Percentiles rank a stretch among this genome's conserved stretches.
Evolutionary conservation across 1,140 invertebrate genomes (phyloP).

Genomic region (Drosophila lacteicornis): DNA sequence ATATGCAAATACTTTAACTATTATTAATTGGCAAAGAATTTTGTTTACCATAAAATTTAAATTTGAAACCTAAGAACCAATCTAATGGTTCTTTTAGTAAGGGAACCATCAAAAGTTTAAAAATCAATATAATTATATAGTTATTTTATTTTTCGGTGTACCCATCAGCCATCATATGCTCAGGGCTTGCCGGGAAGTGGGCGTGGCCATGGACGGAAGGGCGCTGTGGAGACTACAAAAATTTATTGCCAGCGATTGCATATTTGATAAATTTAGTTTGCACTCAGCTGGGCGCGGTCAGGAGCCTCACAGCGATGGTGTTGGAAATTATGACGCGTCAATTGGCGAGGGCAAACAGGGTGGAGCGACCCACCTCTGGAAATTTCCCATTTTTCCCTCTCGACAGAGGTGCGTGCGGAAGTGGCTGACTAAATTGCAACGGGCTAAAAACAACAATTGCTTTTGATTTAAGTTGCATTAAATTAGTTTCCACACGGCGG

Average conservation of each 20-base stretch:
- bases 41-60: too few relatives aligned
- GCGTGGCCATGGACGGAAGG: slow-evolving; percentile 11
- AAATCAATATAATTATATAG: too few relatives aligned
- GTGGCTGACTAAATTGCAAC: slow-evolving; percentile 70
- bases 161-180: slow-evolving; percentile 51
- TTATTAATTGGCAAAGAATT: too few relatives aligned
- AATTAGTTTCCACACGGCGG: slow-evolving; percentile 56
- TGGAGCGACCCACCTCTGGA: background rate
- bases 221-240: slow-evolving; percentile 22
- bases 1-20: too few relatives aligned
- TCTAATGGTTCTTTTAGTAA: too few relatives aligned
- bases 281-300: slow-evolving; percentile 47
- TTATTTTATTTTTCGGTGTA: background rate
- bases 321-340: slow-evolving; percentile 68
- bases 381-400: background rate
- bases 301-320: slow-evolving; percentile 26
- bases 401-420: slow-evolving; percentile 51
- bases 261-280: slow-evolving; percentile 79
- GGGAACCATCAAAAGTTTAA: too few relatives aligned
- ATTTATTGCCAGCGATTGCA: slow-evolving; percentile 75
- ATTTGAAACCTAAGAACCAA: too few relatives aligned
- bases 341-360: slow-evolving; percentile 25
- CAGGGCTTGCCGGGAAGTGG: slow-evolving; percentile 37
- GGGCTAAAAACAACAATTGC: slow-evolving; percentile 51
- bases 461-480: slow-evolving; percentile 71